Percentiles rank a stretch among this genome's conserved stretches.
Conservation (phyloP, 2,888 invertebrate genomes). For the Dendrolimus pini region DNA sequence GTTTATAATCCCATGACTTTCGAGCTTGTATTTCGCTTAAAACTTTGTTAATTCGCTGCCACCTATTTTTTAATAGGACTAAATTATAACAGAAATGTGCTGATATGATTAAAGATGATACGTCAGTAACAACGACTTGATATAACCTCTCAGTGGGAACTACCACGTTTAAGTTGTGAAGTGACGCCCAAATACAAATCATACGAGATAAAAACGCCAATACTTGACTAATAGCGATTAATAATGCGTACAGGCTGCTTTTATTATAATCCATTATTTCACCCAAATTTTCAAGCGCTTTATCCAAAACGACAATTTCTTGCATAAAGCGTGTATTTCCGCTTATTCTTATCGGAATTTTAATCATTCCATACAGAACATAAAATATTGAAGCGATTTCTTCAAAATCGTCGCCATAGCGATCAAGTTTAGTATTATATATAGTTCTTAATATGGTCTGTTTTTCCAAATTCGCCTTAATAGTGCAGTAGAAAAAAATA, state of each 20-base stretch:
- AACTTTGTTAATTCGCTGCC: slow-evolving; percentile 36
- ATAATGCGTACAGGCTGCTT: slow-evolving; percentile 22
- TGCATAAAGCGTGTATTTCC: slow-evolving; percentile 24
- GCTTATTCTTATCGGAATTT: slow-evolving; percentile 34
- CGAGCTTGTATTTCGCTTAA: slow-evolving; percentile 29
- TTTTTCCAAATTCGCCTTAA: slow-evolving; percentile 28
- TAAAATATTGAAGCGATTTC: slow-evolving; percentile 28
- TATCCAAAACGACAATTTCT: slow-evolving; percentile 35
- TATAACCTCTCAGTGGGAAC: slow-evolving; percentile 41
- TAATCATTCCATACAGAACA: slow-evolving; percentile 35
- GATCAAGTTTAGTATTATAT: slow-evolving; percentile 42
- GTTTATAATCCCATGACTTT: slow-evolving; percentile 31
- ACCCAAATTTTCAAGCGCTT: slow-evolving; percentile 29
- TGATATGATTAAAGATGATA: slow-evolving; percentile 29
- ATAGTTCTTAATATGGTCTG: slow-evolving; percentile 44
- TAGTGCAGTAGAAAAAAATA: slow-evolving; percentile 36
- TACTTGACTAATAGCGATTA: slow-evolving; percentile 24
- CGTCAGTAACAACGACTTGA: slow-evolving; percentile 37
- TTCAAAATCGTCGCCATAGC: slow-evolving; percentile 50
- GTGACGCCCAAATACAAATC: slow-evolving; percentile 31
- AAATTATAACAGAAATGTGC: slow-evolving; percentile 36
- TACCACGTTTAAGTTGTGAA: slow-evolving; percentile 21
- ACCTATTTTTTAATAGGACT: slow-evolving; percentile 31
- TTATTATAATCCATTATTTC: slow-evolving; percentile 30
- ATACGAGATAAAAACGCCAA: slow-evolving; percentile 25